Base-by-base conservation (phyloP, 2,888 invertebrate species). In the Caradrina clavipalpis region DNA sequence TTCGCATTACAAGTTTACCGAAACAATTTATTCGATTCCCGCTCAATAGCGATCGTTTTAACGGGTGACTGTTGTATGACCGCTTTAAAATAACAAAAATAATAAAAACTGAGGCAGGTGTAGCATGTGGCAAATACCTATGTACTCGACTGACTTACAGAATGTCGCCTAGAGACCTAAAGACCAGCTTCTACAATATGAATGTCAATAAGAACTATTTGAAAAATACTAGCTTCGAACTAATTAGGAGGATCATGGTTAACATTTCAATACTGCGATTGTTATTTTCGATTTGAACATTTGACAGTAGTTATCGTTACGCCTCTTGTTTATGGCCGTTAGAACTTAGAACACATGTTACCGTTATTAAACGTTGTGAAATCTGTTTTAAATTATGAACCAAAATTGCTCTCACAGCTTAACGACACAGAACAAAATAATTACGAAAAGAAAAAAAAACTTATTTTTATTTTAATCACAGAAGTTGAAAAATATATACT, bases 321-420 rank as follows among this genome's bases (percentile, higher is more conserved):
- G 65, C 31, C 56, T 69, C 60, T 71, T 76, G 77, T 76, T 70
- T 69, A 69, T 57, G 66, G 19, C 54, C 69, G 62, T 76, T 69
- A 72, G 58, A 72, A 66, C 82, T n/a, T n/a, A 72, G 59, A 72
- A 66, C 82, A 80, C 78, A 82, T 82, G 82, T 76, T 78, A 60
- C 50, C 59, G 67, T 67, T 73, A 57, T 54, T 58, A 79, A 69
- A 72, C 21, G 78, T 70, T 71, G 60, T 50, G 59, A 65, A 83
- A 81, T 80, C 76, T 75, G 81, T 78, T 83, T 72, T 63, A 69
- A 75, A 78, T 80, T 66, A 65, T 55, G 59, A 62, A 60, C 65
- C 53, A 73, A 65, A 69, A 79, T 75, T 63, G 67, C 47, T 66
- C 56, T 68, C 63, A 64, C 5, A 70, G 59, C 55, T 61, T 51